phyloP scores from a whole-genome alignment of 2,113 vertebrate species.

The Procavia capensis region DNA sequence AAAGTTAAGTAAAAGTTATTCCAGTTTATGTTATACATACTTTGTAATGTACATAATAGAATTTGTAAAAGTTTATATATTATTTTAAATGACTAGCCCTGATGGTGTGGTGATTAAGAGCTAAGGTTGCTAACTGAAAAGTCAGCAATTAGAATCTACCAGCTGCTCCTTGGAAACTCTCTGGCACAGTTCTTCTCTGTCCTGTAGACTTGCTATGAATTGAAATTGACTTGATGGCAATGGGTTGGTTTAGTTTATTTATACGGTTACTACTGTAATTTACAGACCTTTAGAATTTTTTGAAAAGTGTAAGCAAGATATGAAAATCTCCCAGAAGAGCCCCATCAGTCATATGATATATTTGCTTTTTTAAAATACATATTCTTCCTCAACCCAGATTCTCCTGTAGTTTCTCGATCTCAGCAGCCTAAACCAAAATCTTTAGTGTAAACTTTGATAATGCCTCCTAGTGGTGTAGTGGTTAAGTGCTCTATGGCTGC shows the following conservation, averaged over 20 bases:
- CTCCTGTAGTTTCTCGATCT: neutral
- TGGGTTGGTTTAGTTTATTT: too few species aligned
- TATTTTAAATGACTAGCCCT: neutral
- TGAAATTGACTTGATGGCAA: too few species aligned
- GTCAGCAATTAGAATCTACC: too few species aligned
- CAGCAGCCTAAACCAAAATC: neutral
- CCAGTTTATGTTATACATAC: neutral
- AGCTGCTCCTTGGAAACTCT: too few species aligned
- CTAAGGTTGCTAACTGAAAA: too few species aligned
- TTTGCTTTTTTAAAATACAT: neutral
- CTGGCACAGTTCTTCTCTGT: too few species aligned
- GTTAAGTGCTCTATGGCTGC: too few species aligned
- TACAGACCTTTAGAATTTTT: neutral
- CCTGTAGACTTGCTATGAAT: too few species aligned
- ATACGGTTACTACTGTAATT: neutral
- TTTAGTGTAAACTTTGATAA: neutral
- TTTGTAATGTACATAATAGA: neutral
- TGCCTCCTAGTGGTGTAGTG: too few species aligned
- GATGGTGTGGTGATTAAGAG: too few species aligned
- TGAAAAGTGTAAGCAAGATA: neutral
- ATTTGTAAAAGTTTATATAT: neutral
- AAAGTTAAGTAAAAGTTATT: neutral
- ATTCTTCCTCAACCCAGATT: neutral
- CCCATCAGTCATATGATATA: neutral
- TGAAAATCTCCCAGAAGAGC: neutral